Percentiles rank a stretch among this genome's conserved stretches.
These are phyloP conservation scores for Margaritifera margaritifera DNA, from an alignment of 2,888 invertebrate species.

Conservation along the genomic window DNA sequence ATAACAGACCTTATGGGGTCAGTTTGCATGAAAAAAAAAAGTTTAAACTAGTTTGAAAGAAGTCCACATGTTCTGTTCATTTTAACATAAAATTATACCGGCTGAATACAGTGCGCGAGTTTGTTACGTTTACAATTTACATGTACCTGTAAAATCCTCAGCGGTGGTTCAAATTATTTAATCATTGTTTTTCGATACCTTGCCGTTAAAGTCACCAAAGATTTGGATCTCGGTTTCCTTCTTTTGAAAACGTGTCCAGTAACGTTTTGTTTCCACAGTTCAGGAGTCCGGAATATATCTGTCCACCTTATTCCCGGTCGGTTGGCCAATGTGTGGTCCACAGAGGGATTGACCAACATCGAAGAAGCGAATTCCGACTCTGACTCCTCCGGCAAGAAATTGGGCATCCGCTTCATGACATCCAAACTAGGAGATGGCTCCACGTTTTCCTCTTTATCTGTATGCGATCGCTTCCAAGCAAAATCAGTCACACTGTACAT, in stretches of 20 bases:
- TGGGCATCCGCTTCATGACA: background rate
- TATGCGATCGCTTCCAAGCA: no score
- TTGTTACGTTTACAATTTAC: no score
- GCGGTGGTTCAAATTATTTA: conserved; percentile 5
- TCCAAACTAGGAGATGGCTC: background rate
- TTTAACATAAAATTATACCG: no score
- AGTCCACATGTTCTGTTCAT: no score
- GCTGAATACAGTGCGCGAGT: no score
- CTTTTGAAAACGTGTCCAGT: background rate
- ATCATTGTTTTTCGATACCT: conserved; percentile 28
- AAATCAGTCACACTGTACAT: background rate
- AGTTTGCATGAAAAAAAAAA: no score
- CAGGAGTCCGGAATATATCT: conserved; percentile 40
- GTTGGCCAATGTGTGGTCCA: conserved; percentile 1
- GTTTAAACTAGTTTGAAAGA: no score
- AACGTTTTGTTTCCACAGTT: conserved; percentile 37
- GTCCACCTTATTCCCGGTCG: conserved; percentile 29
- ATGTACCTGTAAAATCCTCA: no score
- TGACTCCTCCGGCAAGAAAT: conserved; percentile 18
- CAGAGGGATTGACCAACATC: conserved; percentile 33
- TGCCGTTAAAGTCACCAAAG: conserved; percentile 29
- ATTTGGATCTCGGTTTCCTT: conserved; percentile 10
- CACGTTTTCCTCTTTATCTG: no score
- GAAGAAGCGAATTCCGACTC: conserved; percentile 27
- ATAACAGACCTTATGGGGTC: no score